Conservation (phyloP, 1,140 invertebrate genomes). For the Brachionus asplanchnoidis region DNA sequence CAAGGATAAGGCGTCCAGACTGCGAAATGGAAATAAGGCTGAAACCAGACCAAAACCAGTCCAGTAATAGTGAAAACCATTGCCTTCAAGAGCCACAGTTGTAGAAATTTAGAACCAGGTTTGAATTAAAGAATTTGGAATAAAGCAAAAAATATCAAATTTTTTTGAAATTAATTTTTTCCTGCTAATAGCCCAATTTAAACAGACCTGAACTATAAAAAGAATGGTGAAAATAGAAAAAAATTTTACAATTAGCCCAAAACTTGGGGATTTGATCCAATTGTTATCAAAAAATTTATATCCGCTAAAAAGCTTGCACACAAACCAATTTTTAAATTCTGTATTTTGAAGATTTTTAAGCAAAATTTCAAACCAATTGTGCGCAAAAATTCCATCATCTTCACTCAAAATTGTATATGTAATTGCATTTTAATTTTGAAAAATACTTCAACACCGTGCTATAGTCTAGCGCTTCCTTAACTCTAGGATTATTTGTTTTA, state of each 20-base stretch:
- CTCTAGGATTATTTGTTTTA: background rate
- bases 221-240: background rate
- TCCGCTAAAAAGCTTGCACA: background rate
- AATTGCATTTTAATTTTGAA: background rate
- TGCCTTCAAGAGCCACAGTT: background rate
- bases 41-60: slow-evolving; percentile 24
- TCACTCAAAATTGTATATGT: background rate
- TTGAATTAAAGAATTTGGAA: background rate
- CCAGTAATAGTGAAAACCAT: background rate
- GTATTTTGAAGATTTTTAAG: background rate
- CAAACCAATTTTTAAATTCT: background rate
- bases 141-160: background rate
- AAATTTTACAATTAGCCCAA: background rate
- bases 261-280: background rate
- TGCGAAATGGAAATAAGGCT: background rate
- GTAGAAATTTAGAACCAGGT: slow-evolving; percentile 4
- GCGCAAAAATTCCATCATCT: slow-evolving; percentile 12
- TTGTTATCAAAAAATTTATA: slow-evolving; percentile 29
- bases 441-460: background rate
- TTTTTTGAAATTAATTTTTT: background rate
- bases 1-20: background rate
- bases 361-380: slow-evolving; percentile 6
- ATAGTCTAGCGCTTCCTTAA: slow-evolving; percentile 24
- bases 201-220: background rate
- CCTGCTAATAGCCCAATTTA: background rate